These are phyloP conservation scores for Hippocampus zosterae DNA, from an alignment of 2,113 vertebrate species.

Conservation along the genomic window DNA sequence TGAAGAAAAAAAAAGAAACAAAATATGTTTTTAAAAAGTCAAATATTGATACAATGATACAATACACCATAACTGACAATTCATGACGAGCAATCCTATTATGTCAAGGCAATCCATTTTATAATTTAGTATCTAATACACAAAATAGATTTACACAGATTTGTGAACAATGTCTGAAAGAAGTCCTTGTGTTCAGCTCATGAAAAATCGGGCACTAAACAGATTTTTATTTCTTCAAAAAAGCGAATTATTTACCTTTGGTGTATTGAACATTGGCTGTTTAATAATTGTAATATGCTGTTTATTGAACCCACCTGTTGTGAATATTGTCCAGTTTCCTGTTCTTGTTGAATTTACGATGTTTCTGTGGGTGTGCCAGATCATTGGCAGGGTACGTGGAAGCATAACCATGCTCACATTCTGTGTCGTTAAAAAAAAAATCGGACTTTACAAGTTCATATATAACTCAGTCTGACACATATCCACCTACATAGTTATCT, in stretches of 20 bases:
- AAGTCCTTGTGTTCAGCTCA: no score
- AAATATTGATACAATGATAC: neutral
- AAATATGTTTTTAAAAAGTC: neutral
- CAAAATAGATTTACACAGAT: no score
- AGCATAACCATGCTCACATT: constrained; percentile 92
- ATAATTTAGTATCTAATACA: no score
- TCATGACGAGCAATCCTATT: no score
- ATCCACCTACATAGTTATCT: neutral
- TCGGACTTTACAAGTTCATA: neutral
- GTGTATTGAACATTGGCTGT: neutral
- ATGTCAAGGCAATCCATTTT: no score
- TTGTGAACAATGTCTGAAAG: no score
- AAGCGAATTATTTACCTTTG: neutral
- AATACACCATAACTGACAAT: no score
- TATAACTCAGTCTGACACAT: constrained; percentile 2
- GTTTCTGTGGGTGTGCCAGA: constrained; percentile 78
- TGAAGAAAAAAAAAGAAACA: neutral
- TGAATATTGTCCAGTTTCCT: constrained; percentile 76
- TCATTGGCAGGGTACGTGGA: constrained; percentile 81
- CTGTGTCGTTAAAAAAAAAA: constrained; percentile 60
- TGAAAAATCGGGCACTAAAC: no score
- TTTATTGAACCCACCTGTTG: constrained; percentile 47
- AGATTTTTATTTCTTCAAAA: neutral
- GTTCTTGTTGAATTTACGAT: constrained; percentile 82
- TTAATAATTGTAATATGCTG: neutral